phyloP scores from a whole-genome alignment of 2,113 vertebrate species.

The Atlantisia rogersi region DNA sequence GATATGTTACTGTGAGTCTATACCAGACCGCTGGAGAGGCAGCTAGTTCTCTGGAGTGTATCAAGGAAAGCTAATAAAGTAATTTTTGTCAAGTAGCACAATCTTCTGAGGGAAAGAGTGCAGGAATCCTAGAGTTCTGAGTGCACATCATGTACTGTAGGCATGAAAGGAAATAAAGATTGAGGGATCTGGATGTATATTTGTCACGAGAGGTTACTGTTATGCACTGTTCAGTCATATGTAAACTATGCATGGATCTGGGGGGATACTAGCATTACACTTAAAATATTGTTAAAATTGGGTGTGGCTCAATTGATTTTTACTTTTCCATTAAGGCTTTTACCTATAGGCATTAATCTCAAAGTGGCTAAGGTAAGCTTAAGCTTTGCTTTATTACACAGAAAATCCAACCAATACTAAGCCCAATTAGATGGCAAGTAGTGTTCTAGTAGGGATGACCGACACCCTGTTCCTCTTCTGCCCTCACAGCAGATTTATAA shows the following conservation, averaged over 20 bases:
- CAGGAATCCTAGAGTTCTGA: neutral
- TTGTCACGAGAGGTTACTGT: neutral
- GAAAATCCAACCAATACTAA: neutral
- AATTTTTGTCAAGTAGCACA: neutral
- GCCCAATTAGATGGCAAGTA: neutral
- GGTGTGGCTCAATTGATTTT: neutral
- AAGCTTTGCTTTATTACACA: neutral
- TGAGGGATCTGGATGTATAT: neutral
- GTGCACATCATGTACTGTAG: neutral
- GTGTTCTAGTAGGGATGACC: neutral
- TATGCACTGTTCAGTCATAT: neutral
- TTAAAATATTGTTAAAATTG: neutral
- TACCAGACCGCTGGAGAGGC: neutral
- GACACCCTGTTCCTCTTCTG: neutral
- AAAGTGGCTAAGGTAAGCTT: neutral
- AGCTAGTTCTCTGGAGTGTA: neutral
- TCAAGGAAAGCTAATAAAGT: neutral
- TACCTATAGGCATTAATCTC: neutral
- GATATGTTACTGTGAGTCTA: neutral
- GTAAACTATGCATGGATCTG: neutral
- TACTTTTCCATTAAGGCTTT: neutral
- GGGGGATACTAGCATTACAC: neutral
- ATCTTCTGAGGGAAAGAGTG: neutral
- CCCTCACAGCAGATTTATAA: neutral
- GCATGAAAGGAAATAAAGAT: neutral